These are phyloP conservation scores for Rhagonycha lutea DNA, from an alignment of 2,888 invertebrate genomes.

Conservation along the genomic window DNA sequence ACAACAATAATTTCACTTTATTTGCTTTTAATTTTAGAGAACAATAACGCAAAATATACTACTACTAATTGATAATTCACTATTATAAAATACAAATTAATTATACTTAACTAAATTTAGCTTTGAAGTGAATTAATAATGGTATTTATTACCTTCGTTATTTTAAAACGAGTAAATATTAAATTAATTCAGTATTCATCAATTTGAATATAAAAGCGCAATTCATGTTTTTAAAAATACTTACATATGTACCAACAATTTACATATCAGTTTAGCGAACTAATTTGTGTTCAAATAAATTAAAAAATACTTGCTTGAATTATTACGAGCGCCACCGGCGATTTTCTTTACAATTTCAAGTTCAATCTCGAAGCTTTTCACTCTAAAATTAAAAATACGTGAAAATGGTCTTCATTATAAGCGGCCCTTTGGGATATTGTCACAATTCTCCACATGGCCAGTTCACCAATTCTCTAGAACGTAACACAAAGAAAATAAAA, in stretches of 20 bases:
- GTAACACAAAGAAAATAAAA: not conserved
- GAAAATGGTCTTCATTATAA: too few relatives aligned
- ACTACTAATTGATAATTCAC: not conserved
- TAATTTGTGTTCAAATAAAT: not conserved
- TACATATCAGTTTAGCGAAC: not conserved
- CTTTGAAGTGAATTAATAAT: not conserved
- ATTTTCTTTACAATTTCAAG: too few relatives aligned
- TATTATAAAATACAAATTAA: not conserved
- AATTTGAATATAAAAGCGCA: not conserved
- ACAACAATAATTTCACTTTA: slow-evolving; percentile 8
- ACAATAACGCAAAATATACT: not conserved
- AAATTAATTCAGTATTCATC: not conserved
- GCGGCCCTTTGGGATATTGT: too few relatives aligned
- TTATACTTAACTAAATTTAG: not conserved
- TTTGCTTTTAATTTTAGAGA: not conserved
- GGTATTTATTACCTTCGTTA: not conserved
- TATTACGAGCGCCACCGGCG: too few relatives aligned
- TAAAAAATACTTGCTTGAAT: too few relatives aligned
- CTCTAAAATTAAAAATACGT: too few relatives aligned
- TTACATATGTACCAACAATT: not conserved
- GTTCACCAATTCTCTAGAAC: too few relatives aligned
- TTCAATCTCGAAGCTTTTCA: too few relatives aligned
- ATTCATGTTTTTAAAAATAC: not conserved
- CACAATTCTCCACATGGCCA: too few relatives aligned
- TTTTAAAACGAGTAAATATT: not conserved